Conservation (phyloP, 2,113 vertebrate genomes). For the Daphoenositta chrysoptera region DNA sequence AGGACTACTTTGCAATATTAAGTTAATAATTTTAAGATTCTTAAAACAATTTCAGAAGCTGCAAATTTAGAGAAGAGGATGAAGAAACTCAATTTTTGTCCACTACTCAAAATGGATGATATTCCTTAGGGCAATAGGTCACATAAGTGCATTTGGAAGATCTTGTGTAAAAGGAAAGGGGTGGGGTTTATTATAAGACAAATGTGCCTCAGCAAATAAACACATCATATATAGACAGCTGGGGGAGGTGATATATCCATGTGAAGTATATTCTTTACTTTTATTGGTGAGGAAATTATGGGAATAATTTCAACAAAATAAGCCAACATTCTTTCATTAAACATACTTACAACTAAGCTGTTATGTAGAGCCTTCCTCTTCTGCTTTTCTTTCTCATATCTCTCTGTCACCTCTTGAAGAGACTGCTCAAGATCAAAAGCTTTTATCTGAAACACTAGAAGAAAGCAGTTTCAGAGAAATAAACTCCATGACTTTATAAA, state of each 20-base stretch:
- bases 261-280: neutral
- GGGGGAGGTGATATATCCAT: neutral
- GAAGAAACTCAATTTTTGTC: neutral
- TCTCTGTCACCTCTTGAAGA: constrained; percentile 48
- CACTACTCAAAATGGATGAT: neutral
- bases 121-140: neutral
- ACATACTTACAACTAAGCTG: constrained; percentile 59
- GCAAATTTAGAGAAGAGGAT: neutral
- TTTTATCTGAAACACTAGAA: constrained; percentile 57
- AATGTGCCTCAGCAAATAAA: neutral
- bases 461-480: neutral
- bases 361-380: constrained; percentile 62
- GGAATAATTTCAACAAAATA: neutral
- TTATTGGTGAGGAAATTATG: neutral
- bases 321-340: neutral
- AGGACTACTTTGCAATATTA: neutral
- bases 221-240: neutral
- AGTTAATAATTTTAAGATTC: neutral
- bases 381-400: constrained; percentile 55
- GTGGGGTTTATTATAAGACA: neutral
- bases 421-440: constrained; percentile 42
- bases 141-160: neutral
- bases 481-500: neutral
- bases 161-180: neutral
- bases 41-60: neutral